Conservation (phyloP, 37 sponge, comb jelly and placozoan genomes). For the Trichoplax adhaerens region DNA sequence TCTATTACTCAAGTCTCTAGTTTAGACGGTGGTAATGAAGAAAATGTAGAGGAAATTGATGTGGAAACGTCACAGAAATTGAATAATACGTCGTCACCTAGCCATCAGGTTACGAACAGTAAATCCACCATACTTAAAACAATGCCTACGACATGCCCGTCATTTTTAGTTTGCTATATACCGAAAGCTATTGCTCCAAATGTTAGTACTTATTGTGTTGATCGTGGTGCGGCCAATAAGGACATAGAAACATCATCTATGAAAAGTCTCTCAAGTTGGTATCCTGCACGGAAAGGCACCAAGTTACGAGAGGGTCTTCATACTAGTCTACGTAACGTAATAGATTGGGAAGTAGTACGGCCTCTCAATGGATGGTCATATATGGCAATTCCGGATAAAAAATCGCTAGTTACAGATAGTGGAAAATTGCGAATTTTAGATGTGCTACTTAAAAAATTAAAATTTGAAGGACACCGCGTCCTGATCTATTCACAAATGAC, state of each 20-base stretch:
- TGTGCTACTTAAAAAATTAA: constrained; percentile 50
- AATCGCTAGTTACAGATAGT: constrained; percentile 62
- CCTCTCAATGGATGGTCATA: constrained; percentile 74
- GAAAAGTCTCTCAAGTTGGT: neutral
- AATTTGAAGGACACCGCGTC: constrained; percentile 70
- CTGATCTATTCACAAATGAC: constrained; percentile 96
- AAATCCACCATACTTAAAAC: no score
- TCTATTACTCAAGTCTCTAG: no score
- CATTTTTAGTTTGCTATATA: no score
- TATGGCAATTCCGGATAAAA: constrained; percentile 74
- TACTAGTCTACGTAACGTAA: neutral
- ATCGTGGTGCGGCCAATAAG: no score
- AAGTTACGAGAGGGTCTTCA: neutral
- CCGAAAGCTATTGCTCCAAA: no score
- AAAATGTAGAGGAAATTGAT: no score
- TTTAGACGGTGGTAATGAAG: no score
- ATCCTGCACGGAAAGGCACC: neutral
- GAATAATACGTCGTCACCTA: no score
- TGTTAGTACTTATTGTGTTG: no score
- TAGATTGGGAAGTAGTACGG: constrained; percentile 31
- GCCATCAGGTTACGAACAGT: no score
- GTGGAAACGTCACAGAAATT: no score
- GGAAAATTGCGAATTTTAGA: constrained; percentile 81
- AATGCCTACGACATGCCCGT: no score
- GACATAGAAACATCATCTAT: neutral